Base-by-base conservation (phyloP, 2,888 invertebrate species). In the Cosmorhoe ocellata region DNA sequence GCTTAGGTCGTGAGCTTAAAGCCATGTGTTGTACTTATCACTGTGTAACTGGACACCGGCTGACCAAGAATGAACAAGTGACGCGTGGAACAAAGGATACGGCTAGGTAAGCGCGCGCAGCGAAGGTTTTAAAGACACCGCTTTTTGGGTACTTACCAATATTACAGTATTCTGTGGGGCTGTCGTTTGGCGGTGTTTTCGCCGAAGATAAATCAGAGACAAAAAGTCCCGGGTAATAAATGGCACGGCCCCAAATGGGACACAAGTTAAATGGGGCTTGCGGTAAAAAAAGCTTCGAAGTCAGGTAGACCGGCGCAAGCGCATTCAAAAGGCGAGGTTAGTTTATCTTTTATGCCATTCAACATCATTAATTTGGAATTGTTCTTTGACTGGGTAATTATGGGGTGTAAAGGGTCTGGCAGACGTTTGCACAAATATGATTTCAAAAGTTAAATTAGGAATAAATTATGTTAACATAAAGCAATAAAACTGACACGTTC, bases 161-260 rank as follows among this genome's bases (percentile, higher is more conserved):
- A 12, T 50, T 30, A 37, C 18, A 43, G 32, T 43, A 42, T 46
- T 43, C 44, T 50, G 40, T 36, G 31, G 14, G 34, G 13, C 33
- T 26, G n/a, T 54, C 52, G 68, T 70, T 74, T 73, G 78, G 66
- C 78, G 80, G 82, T 63, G 50, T 63, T 61, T 71, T 64, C 24
- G 22, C 50, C 52, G 59, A 63, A 67, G 63, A 61, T 61, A 63
- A 70, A 65, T 69, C 64, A 64, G 71, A 74, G 75, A 79, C 76
- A 79, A 82, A 76, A 77, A 76, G 66, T 54, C 55, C 51, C 38
- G 51, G 38, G 62, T 76, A 80, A 85, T 79, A 85, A 83, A 85
- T 80, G 82, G 76, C 70, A 72, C 67, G 69, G 67, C 51, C 70
- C 74, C 63, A 65, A 73, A 74, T 69, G 71, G 76, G 76, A 72